phyloP scores from a whole-genome alignment of 2,888 invertebrate species.

The Xylocampa areola region DNA sequence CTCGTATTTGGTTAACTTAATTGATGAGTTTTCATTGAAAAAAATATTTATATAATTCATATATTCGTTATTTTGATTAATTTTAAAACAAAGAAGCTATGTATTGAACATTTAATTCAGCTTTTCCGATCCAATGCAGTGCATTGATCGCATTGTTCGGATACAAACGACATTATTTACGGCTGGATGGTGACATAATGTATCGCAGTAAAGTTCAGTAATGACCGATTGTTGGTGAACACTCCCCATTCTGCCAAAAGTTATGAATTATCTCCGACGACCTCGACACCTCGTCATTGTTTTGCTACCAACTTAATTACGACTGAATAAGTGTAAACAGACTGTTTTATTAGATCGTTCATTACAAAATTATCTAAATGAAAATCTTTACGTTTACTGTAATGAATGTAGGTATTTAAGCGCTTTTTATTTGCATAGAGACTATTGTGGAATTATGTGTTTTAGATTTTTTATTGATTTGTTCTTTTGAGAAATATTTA shows the following conservation, averaged over 20 bases:
- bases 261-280: slow-evolving; percentile 39
- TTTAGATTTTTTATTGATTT: too few relatives aligned
- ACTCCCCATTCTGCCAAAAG: slow-evolving; percentile 18
- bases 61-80: background rate
- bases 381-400: slow-evolving; percentile 14
- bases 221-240: slow-evolving; percentile 38
- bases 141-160: slow-evolving; percentile 43
- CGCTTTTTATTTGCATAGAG: too few relatives aligned
- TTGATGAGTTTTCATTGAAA: too few relatives aligned
- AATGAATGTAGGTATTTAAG: too few relatives aligned
- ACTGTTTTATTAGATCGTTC: slow-evolving; percentile 20
- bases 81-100: too few relatives aligned
- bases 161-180: slow-evolving; percentile 36
- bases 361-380: slow-evolving; percentile 7
- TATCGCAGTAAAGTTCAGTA: slow-evolving; percentile 38
- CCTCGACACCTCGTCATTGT: slow-evolving; percentile 36
- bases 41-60: too few relatives aligned
- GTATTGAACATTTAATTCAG: slow-evolving; percentile 24
- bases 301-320: slow-evolving; percentile 39
- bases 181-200: slow-evolving; percentile 13
- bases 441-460: too few relatives aligned
- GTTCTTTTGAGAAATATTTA: too few relatives aligned
- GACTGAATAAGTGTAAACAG: slow-evolving; percentile 21
- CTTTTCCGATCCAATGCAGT: slow-evolving; percentile 26
- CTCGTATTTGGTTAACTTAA: too few relatives aligned